Evolutionary conservation across 2,888 invertebrate genomes (phyloP).

Genomic region (Synergus gifuensis): DNA sequence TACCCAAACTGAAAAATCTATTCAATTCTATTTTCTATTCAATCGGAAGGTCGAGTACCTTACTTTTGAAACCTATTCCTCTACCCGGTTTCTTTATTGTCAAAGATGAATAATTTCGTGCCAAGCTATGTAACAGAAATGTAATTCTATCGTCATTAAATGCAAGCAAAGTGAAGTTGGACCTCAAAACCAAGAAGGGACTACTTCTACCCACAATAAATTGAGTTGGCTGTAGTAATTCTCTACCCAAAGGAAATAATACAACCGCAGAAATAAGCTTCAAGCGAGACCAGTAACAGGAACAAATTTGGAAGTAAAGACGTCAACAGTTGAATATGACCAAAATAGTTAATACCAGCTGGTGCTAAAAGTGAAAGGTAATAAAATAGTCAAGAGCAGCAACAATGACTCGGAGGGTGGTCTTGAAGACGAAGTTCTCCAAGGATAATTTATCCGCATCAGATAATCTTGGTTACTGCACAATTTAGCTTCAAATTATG

Average conservation of each 20-base stretch:
- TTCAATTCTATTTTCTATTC: not conserved
- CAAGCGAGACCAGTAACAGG: not conserved
- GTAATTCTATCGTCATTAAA: not conserved
- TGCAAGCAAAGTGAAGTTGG: conserved; percentile 1
- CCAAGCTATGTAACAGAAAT: not conserved
- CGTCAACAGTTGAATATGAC: conserved; percentile 2
- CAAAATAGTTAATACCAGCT: conserved; percentile 50
- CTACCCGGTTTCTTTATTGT: not conserved
- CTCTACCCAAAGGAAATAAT: not conserved
- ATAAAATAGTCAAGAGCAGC: conserved; percentile 47
- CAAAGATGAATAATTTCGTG: not conserved
- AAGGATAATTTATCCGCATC: conserved; percentile 50
- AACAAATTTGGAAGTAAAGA: not conserved
- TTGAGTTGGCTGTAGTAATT: not conserved
- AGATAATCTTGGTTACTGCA: conserved; percentile 63
- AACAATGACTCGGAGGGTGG: conserved; percentile 57
- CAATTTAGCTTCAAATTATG: conserved; percentile 64
- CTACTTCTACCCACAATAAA: not conserved
- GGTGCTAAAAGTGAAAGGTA: conserved; percentile 51
- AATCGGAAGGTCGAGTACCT: conserved; percentile 2
- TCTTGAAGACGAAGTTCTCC: conserved; percentile 42
- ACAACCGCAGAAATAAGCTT: not conserved
- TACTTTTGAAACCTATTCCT: conserved; percentile 7
- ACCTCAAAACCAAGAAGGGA: conserved; percentile 1
- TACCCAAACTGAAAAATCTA: not conserved